Evolutionary conservation across 2,797 vertebrate genomes (phyloP).

Genomic region (Microctenopoma steveboyesi): DNA sequence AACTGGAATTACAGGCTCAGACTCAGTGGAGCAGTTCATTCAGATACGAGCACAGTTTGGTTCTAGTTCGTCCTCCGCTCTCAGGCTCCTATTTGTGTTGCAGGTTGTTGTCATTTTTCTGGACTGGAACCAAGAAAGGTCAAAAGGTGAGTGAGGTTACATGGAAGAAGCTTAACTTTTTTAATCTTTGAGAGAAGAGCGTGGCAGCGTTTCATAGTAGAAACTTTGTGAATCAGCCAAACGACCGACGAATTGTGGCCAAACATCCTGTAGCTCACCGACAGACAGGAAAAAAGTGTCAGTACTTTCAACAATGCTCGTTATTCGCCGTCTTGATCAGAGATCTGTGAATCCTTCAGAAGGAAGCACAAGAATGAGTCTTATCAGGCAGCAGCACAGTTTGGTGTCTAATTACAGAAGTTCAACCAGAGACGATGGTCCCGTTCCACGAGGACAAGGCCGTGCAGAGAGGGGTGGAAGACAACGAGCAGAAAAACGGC

Average conservation of each 20-base stretch:
- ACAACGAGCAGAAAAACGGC: slow-evolving; percentile 6
- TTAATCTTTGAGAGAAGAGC: too few relatives aligned
- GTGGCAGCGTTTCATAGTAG: too few relatives aligned
- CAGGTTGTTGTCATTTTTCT: not conserved
- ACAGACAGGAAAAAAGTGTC: not conserved
- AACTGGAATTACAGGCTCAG: not conserved
- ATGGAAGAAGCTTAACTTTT: not conserved
- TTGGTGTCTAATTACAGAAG: slow-evolving; percentile 12
- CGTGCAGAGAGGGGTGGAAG: not conserved
- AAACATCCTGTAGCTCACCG: too few relatives aligned
- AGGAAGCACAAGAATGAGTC: slow-evolving; percentile 7
- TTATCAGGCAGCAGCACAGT: slow-evolving; percentile 58
- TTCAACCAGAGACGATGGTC: not conserved
- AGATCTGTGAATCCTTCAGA: slow-evolving; percentile 2
- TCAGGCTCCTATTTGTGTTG: too few relatives aligned
- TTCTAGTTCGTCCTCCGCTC: too few relatives aligned
- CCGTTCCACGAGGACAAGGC: not conserved
- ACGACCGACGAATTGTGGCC: too few relatives aligned
- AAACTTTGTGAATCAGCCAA: too few relatives aligned
- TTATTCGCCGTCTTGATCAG: not conserved
- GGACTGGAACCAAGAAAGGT: too few relatives aligned
- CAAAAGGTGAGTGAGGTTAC: too few relatives aligned
- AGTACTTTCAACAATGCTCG: not conserved
- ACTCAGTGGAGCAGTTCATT: not conserved
- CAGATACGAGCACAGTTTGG: not conserved